Evolutionary conservation across 2,113 vertebrate genomes (phyloP).

Genomic region (Phrynosoma platyrhinos): DNA sequence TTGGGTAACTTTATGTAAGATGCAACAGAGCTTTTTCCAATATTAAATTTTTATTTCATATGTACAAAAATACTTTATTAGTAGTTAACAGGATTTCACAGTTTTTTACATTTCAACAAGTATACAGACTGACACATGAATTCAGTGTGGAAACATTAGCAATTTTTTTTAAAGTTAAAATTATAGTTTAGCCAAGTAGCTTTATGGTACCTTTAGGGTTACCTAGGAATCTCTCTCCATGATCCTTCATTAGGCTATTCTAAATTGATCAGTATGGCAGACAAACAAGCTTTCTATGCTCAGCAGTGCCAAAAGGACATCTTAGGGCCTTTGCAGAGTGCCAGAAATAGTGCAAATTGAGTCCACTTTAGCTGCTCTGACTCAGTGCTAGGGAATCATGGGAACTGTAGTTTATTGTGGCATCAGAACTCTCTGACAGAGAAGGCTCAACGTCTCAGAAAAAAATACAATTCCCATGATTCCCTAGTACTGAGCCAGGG

Average conservation of each 20-base stretch:
- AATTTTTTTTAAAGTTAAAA: conserved; percentile 47
- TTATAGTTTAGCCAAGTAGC: background rate
- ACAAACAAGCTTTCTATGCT: conserved; percentile 5
- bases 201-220: conserved; percentile 1
- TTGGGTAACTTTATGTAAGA: background rate
- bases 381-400: too few species aligned
- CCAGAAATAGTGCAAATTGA: too few species aligned
- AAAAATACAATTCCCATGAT: too few species aligned
- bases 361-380: too few species aligned
- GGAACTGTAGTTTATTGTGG: too few species aligned
- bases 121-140: conserved; percentile 63
- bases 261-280: background rate
- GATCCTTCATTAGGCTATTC: conserved; percentile 6
- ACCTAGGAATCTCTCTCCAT: conserved; percentile 28
- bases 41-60: conserved; percentile 79
- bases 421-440: too few species aligned
- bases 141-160: conserved; percentile 65
- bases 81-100: conserved; percentile 69
- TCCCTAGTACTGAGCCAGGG: too few species aligned
- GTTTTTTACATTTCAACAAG: conserved; percentile 67
- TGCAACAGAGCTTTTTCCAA: conserved; percentile 45
- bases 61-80: conserved; percentile 81
- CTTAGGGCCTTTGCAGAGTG: background rate
- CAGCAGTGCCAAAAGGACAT: conserved; percentile 1
- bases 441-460: too few species aligned